Conservation (phyloP, 2,888 invertebrate genomes). For the Raillietiella orientalis region DNA sequence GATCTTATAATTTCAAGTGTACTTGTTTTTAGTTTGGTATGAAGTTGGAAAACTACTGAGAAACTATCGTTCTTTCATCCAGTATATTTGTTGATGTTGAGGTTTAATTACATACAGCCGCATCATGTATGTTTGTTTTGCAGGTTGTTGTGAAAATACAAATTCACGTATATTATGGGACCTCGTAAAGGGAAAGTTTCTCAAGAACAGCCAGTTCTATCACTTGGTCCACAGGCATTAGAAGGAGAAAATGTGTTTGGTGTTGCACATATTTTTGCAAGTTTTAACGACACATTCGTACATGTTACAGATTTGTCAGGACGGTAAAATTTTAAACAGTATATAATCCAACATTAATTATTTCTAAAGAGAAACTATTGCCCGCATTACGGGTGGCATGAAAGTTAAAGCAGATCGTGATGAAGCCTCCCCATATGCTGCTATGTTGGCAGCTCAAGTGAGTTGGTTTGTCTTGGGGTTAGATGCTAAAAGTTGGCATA, state of each 20-base stretch:
- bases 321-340: slow-evolving; percentile 16
- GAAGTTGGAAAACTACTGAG: too few relatives aligned
- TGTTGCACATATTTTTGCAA: slow-evolving; percentile 97
- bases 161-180: too few relatives aligned
- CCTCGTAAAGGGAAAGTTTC: slow-evolving; percentile 88
- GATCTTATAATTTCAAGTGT: too few relatives aligned
- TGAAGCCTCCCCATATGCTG: slow-evolving; percentile 97
- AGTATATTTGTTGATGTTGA: too few relatives aligned
- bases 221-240: slow-evolving; percentile 76
- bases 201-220: slow-evolving; percentile 87
- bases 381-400: slow-evolving; percentile 86
- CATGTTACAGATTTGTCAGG: slow-evolving; percentile 98
- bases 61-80: too few relatives aligned
- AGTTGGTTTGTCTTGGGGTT: slow-evolving; percentile 12
- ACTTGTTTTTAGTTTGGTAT: too few relatives aligned
- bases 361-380: slow-evolving; percentile 19
- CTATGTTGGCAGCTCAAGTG: slow-evolving; percentile 99
- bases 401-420: slow-evolving; percentile 99
- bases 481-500: too few relatives aligned
- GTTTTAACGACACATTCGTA: slow-evolving; percentile 99
- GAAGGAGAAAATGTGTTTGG: slow-evolving; percentile 96
- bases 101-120: too few relatives aligned
- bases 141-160: too few relatives aligned
- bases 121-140: slow-evolving; percentile 1
- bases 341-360: neutral